Evolutionary conservation across 2,113 vertebrate genomes (phyloP).

Genomic region (Ammodytes dubius): DNA sequence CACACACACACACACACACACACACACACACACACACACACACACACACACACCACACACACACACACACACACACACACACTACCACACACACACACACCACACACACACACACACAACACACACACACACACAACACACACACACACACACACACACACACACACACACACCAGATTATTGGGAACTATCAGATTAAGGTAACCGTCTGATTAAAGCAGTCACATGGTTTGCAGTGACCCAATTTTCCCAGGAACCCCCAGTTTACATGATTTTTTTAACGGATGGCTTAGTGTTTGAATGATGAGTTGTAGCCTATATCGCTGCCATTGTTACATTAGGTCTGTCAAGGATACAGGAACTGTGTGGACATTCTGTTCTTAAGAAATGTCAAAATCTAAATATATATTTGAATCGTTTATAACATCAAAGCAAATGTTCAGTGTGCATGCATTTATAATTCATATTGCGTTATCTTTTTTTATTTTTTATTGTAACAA

Average conservation of each 20-base stretch:
- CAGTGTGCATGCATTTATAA: too few relatives aligned
- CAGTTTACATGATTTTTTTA: slow-evolving; percentile 24
- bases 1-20: slow-evolving; percentile 11
- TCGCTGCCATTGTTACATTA: background rate
- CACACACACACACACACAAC: too few relatives aligned
- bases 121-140: background rate
- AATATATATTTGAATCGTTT: too few relatives aligned
- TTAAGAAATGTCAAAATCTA: too few relatives aligned
- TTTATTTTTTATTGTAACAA: too few relatives aligned
- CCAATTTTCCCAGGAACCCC: background rate
- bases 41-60: slow-evolving; percentile 13
- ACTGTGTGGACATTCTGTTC: too few relatives aligned
- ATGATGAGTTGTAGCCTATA: background rate
- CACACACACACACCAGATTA: slow-evolving; percentile 42
- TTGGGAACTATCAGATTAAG: slow-evolving; percentile 27
- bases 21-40: slow-evolving; percentile 11
- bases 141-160: slow-evolving; percentile 11
- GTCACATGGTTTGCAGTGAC: slow-evolving; percentile 27
- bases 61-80: slow-evolving; percentile 11
- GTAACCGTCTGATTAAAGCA: slow-evolving; percentile 51
- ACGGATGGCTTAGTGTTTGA: slow-evolving; percentile 7
- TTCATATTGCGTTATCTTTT: too few relatives aligned
- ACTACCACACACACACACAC: slow-evolving; percentile 23
- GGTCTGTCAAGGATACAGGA: too few relatives aligned
- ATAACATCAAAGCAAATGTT: too few relatives aligned